Evolutionary conservation across 1,140 invertebrate species (phyloP).

Genomic region (Leptonema lineaticorne): DNA sequence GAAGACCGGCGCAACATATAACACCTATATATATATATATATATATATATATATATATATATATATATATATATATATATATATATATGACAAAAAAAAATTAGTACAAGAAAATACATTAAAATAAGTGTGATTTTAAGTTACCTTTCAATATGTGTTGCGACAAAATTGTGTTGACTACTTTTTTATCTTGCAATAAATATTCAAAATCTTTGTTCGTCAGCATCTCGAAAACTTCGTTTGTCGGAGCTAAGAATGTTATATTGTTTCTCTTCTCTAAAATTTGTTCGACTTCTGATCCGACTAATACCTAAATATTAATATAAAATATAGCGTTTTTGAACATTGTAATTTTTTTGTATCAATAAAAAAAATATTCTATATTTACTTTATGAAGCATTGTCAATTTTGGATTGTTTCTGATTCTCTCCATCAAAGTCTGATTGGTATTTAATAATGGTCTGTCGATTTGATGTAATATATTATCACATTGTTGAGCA

Average conservation of each 20-base stretch:
- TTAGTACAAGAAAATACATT: background rate
- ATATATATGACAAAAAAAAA: no score
- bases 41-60: background rate
- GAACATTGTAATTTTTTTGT: background rate
- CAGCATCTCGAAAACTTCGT: constrained; percentile 33
- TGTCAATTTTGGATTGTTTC: constrained; percentile 21
- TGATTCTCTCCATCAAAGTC: constrained; percentile 22
- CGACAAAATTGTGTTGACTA: constrained; percentile 6
- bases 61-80: constrained; percentile 6
- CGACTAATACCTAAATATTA: constrained; percentile 27
- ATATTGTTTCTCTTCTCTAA: constrained; percentile 25
- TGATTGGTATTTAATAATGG: constrained; percentile 13
- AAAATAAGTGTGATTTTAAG: no score
- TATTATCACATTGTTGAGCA: constrained; percentile 30
- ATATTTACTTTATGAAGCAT: constrained; percentile 31
- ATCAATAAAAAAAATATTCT: background rate
- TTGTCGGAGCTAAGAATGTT: constrained; percentile 34
- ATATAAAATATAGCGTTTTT: background rate
- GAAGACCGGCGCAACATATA: constrained; percentile 27
- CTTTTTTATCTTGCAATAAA: constrained; percentile 15
- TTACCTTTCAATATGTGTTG: constrained; percentile 31
- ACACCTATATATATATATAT: constrained; percentile 23
- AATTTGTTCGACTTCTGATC: constrained; percentile 29
- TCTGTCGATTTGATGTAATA: constrained; percentile 33
- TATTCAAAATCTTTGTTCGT: constrained; percentile 8